phyloP scores from a whole-genome alignment of 2,888 invertebrate genomes.

The Rhimphoctona megacephalus region DNA sequence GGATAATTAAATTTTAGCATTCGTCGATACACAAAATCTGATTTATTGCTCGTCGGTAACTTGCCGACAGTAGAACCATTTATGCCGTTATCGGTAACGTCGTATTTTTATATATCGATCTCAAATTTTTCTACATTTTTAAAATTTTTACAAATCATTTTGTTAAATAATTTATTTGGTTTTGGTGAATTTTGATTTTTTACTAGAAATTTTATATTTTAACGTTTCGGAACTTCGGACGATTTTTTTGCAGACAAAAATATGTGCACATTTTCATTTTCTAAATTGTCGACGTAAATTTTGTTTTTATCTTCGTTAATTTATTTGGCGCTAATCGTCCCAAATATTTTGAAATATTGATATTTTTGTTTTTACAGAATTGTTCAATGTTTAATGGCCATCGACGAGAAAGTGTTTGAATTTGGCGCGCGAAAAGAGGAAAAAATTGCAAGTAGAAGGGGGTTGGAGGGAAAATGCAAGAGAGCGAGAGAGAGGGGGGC shows the following conservation, averaged over 20 bases:
- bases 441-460: background rate
- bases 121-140: background rate
- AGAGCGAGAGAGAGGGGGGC: conserved; percentile 2
- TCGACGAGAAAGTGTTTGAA: conserved; percentile 28
- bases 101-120: background rate
- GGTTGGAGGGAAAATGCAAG: background rate
- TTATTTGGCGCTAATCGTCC: background rate
- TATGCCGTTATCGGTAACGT: background rate
- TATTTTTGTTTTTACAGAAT: background rate
- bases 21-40: background rate
- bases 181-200: background rate
- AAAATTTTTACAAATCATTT: background rate
- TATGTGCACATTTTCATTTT: background rate
- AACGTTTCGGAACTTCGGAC: background rate
- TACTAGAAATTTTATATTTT: background rate
- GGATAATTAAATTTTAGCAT: background rate
- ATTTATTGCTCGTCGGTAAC: background rate
- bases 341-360: background rate
- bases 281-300: background rate
- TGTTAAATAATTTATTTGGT: background rate
- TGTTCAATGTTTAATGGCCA: background rate
- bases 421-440: conserved; percentile 35
- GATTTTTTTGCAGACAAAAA: background rate
- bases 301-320: background rate
- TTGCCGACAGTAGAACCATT: background rate